A percentile compares a stretch with the other conserved stretches of the same genome.
Conservation (phyloP, 2,797 vertebrate genomes). For the Paguma larvata region DNA sequence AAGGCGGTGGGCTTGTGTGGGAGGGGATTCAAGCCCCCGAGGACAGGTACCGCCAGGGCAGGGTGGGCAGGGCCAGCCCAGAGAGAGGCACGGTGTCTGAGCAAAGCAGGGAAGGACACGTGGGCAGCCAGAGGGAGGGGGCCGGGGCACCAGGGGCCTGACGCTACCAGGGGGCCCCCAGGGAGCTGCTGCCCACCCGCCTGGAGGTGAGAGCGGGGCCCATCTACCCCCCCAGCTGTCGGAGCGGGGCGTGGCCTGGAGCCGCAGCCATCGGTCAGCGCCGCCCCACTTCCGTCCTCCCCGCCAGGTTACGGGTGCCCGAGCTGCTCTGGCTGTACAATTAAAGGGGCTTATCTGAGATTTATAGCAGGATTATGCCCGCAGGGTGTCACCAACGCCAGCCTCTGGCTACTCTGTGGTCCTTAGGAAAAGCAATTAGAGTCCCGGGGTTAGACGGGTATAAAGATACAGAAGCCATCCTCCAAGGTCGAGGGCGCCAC, state of each 20-base stretch:
- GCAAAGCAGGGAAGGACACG: not conserved
- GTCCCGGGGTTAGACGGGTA: slow-evolving; percentile 47
- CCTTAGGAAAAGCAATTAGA: slow-evolving; percentile 81
- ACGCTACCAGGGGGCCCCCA: not conserved
- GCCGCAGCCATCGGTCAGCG: not conserved
- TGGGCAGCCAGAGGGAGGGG: not conserved
- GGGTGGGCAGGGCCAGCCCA: not conserved
- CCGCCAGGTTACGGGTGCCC: not conserved
- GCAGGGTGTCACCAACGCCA: slow-evolving; percentile 59
- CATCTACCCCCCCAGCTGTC: not conserved
- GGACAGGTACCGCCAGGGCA: not conserved
- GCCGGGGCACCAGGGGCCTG: not conserved
- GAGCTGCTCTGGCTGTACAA: slow-evolving; percentile 63
- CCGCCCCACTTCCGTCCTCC: not conserved
- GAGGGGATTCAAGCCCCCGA: not conserved
- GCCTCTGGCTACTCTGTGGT: slow-evolving; percentile 72
- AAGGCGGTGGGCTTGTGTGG: not conserved
- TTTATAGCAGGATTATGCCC: slow-evolving; percentile 77
- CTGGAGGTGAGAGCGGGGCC: not conserved
- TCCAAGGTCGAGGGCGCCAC: slow-evolving; percentile 46
- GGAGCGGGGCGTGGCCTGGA: rapidly evolving
- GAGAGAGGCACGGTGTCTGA: not conserved
- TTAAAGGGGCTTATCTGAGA: slow-evolving; percentile 78
- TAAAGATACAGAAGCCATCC: slow-evolving; percentile 55
- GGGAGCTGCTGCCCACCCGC: not conserved